Evolutionary conservation across 2,888 invertebrate genomes (phyloP).

Genomic region (Nezara viridula): DNA sequence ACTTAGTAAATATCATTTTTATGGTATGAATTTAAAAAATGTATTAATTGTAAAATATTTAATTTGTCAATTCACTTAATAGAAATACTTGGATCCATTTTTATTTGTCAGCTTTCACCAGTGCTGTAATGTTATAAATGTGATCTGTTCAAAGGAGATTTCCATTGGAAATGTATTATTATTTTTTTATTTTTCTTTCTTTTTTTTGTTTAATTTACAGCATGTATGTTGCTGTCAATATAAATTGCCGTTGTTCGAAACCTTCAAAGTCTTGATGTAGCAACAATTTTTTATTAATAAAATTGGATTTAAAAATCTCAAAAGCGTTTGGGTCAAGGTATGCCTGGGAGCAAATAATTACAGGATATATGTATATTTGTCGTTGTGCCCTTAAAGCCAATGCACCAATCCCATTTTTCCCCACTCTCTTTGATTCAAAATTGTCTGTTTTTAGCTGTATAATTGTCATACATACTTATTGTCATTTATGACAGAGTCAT

Average conservation of each 20-base stretch:
- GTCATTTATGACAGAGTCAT: conserved; percentile 59
- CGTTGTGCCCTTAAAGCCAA: conserved; percentile 51
- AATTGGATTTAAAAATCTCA: conserved; percentile 52
- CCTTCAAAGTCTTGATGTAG: conserved; percentile 58
- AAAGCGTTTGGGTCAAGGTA: conserved; percentile 56
- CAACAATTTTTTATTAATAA: conserved; percentile 59
- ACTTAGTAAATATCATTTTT: conserved; percentile 57
- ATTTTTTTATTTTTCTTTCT: background rate
- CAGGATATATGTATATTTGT: conserved; percentile 49
- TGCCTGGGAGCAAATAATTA: conserved; percentile 61
- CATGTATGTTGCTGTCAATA: conserved; percentile 56
- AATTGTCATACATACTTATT: conserved; percentile 61
- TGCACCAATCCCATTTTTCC: conserved; percentile 52
- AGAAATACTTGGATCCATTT: conserved; percentile 49
- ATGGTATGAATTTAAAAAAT: conserved; percentile 51
- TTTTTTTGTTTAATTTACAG: conserved; percentile 32
- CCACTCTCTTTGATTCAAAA: conserved; percentile 58
- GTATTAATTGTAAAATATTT: conserved; percentile 58
- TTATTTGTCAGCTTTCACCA: conserved; percentile 56
- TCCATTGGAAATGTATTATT: conserved; percentile 56
- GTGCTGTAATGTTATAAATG: conserved; percentile 55
- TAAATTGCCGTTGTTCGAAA: conserved; percentile 56
- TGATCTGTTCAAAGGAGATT: conserved; percentile 54
- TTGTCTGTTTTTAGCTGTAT: conserved; percentile 59
- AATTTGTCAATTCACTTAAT: conserved; percentile 58